phyloP scores from a whole-genome alignment of 2,888 invertebrate species.

The Lycocerus yunnanus region DNA sequence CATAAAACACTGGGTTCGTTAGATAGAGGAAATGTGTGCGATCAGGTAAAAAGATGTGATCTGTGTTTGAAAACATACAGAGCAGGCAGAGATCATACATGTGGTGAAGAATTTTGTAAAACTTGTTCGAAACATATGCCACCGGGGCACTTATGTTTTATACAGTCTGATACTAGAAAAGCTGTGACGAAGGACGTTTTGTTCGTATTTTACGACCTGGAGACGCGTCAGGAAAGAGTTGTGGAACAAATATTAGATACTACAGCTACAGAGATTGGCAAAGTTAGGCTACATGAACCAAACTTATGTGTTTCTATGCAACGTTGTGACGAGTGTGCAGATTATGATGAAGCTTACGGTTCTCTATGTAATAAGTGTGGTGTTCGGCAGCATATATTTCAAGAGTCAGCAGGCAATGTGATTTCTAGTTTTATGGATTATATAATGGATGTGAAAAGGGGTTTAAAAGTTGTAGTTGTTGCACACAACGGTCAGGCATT shows the following conservation, averaged over 20 bases:
- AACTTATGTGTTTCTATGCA: neutral
- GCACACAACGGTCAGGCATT: neutral
- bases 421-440: neutral
- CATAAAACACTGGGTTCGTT: constrained; percentile 2
- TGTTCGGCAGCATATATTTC: neutral
- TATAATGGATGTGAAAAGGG: neutral
- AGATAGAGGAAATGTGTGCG: constrained; percentile 1
- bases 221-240: constrained; percentile 1
- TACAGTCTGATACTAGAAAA: neutral
- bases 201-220: constrained; percentile 30
- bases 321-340: neutral
- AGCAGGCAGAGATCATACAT: neutral
- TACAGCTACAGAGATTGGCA: too few species aligned
- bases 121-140: neutral
- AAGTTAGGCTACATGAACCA: neutral
- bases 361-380: neutral
- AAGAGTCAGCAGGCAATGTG: neutral
- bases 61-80: neutral
- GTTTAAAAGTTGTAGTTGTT: neutral
- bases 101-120: neutral
- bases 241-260: too few species aligned
- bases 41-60: constrained; percentile 7
- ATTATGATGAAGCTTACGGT: neutral
- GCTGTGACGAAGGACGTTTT: constrained; percentile 4
- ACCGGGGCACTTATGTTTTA: neutral